phyloP scores from a whole-genome alignment of 2,113 vertebrate species.

The Origma solitaria region DNA sequence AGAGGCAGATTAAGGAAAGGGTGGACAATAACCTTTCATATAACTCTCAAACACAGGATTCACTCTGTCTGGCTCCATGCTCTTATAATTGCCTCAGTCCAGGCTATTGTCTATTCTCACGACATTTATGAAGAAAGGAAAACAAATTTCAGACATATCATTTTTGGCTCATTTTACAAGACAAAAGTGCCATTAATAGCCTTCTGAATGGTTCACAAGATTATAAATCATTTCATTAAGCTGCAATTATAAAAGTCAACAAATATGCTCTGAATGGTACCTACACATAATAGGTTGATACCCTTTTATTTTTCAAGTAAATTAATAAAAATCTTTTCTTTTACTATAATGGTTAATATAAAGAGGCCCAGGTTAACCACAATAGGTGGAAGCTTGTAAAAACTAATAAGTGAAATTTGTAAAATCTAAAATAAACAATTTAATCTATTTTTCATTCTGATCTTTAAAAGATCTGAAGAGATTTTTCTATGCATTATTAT shows the following conservation, averaged over 20 bases:
- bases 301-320: not conserved
- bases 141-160: not conserved
- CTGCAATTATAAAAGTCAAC: not conserved
- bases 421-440: not conserved
- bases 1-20: constrained; percentile 32
- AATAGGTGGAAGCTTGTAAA: not conserved
- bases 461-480: not conserved
- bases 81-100: not conserved
- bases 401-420: not conserved
- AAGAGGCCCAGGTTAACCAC: not conserved
- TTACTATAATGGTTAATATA: not conserved
- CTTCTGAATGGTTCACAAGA: not conserved
- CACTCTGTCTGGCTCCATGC: constrained; percentile 26
- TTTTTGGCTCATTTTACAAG: constrained; percentile 18
- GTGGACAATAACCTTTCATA: constrained; percentile 30
- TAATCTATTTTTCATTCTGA: not conserved
- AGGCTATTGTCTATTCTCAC: constrained; percentile 15
- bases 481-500: not conserved
- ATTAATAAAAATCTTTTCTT: not conserved
- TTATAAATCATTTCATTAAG: not conserved
- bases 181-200: not conserved
- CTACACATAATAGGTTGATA: not conserved
- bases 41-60: constrained; percentile 32
- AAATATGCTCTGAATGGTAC: not conserved
- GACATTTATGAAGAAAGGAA: not conserved